Base-by-base conservation (phyloP, 2,888 invertebrate genomes). In the Noctua comes region DNA sequence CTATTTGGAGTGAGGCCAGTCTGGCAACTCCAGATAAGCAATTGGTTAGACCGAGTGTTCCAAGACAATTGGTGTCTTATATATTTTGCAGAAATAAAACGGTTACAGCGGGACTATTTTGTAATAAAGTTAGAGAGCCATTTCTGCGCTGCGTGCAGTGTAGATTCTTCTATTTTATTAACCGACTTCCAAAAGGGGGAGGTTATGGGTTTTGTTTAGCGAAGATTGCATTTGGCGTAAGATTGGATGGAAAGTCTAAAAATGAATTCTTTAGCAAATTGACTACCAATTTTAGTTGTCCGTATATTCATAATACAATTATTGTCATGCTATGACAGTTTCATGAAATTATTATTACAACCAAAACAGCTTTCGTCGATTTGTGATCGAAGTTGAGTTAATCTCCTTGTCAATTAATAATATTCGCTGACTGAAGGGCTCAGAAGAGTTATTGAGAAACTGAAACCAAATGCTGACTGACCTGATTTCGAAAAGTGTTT, bases 1-100 rank as follows among this genome's bases (percentile, higher is more conserved):
- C 91, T 92, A 92, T 91, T 93, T 93, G 93, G 94, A 93, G 88
- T 86, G 87, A 84, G 90, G 94, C 93, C 93, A 93, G 92, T 91
- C 90, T 88, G 88, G 88, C 83, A 86, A 89, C 80, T 88, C 86
- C 83, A 92, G 91, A 94, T 92, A 94, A 92, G 91, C 93, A 93
- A 92, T 93, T 92, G 93, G 91, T 92, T 86, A 90, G 90, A 91
- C 88, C 78, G 88, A 88, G 84, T 86, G 74, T 90, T 90, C 88
- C 89, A 88, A 92, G 92, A 93, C 93, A 92, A 93, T 93, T 91
- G 92, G 89, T 89, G 89, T 90, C 90, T 86, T 87, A 90, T 43
- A 90, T 90, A 91, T 92, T 92, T 91, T 88, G 88, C 83, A 90
- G 87, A 90, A 90, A 91, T 90, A 86, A 89, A 90, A 91, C 88